Evolutionary conservation across 2,888 invertebrate genomes (phyloP), one percentile per base, ranked within the genome.

Genomic region (Cephus nigrinus): DNA sequence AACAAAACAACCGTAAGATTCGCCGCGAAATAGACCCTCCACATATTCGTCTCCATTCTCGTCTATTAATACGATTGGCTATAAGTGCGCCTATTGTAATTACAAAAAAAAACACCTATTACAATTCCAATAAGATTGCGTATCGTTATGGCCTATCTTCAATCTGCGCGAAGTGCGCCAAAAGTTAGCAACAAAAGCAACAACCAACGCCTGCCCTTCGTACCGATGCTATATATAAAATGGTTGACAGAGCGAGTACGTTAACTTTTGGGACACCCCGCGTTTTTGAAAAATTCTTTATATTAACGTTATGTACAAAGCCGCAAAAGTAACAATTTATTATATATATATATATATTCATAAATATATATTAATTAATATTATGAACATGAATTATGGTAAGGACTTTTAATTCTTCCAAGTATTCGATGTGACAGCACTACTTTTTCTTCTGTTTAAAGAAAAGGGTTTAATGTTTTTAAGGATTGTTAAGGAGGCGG

Each of bases 1-100:
- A 87, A 88, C 86, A 86, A 88, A 80, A 82, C 79, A 87, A 86
- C 86, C 75, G 83, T 84, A 88, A 88, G 85, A 82, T 83, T 80
- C 75, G 80, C 78, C 76, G 73, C 69, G 71, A 71, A 40, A 23
- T 71, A 71, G 31, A 9, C 9, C 55, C 23, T 55, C 9, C 55
- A 23, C 9, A 55, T 55, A 55, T 23, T 55, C 55, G 55, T 15
- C 40, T 40, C 40, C 40, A 40, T 40, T 40, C 40, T 40, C 40
- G 5, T 55, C 71, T 71, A 31, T 71, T 33, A 71, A 33, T 32
- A 71, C 23, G 32, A 33, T 15, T 55, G 55, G 23, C 55, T 71
- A 71, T 32, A 71, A 32, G 31, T 71, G 32, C 33, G 32, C 71
- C 71, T 71, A 31, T 71, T 33, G 31, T 11, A 31, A 31, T 31